Conservation (phyloP, 2,888 invertebrate genomes). For the Sphinx pinastri region DNA sequence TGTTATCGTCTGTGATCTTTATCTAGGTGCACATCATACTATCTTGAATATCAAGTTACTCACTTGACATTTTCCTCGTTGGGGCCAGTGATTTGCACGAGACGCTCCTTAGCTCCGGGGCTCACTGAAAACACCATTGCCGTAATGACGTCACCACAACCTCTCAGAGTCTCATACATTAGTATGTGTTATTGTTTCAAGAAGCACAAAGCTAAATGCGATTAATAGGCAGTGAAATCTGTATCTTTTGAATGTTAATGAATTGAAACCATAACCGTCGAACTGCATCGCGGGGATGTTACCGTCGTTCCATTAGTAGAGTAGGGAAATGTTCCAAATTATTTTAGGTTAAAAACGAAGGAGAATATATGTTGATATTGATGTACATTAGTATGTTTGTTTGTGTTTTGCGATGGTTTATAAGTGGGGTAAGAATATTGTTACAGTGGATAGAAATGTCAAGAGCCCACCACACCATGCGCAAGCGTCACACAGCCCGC, state of each 20-base stretch:
- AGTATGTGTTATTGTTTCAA: slow-evolving; percentile 45
- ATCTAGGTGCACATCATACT: background rate
- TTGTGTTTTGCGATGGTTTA: slow-evolving; percentile 9
- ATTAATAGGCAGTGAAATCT: slow-evolving; percentile 57
- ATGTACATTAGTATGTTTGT: background rate
- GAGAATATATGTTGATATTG: background rate
- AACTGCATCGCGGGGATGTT: background rate
- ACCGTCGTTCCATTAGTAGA: background rate
- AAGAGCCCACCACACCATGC: slow-evolving; percentile 75
- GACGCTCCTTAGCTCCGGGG: slow-evolving; percentile 96
- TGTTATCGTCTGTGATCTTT: background rate
- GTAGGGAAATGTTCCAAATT: background rate
- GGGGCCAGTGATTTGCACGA: slow-evolving; percentile 97
- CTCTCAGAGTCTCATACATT: slow-evolving; percentile 31
- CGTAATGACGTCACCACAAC: slow-evolving; percentile 39
- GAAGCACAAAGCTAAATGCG: slow-evolving; percentile 65
- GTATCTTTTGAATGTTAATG: slow-evolving; percentile 18
- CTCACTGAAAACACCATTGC: slow-evolving; percentile 87
- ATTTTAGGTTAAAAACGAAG: background rate
- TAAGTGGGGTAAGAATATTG: slow-evolving; percentile 16
- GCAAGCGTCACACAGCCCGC: slow-evolving; percentile 58
- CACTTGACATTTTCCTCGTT: slow-evolving; percentile 96
- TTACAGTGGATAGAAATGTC: slow-evolving; percentile 40
- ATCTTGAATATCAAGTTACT: slow-evolving; percentile 40
- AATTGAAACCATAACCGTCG: slow-evolving; percentile 13